Base-by-base conservation (phyloP, 2,888 invertebrate species). In the Campoletis raptor region DNA sequence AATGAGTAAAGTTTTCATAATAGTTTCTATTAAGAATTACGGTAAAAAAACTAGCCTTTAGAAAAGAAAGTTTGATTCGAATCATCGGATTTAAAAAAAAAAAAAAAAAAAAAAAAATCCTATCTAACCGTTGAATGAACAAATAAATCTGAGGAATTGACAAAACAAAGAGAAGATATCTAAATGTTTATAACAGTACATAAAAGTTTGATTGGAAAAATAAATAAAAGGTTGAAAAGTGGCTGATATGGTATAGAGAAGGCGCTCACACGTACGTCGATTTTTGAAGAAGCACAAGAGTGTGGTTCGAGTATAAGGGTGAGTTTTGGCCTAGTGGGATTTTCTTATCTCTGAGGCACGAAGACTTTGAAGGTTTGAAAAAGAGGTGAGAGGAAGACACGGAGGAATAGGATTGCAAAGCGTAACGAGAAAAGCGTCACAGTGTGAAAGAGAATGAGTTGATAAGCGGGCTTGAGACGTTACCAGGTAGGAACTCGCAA, bases 381-480 rank as follows among this genome's bases (percentile, higher is more conserved):
- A 45, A 9, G 48, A 36, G 36, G 66, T 37, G 52, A 40, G 81
- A 64, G 81, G 73, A 52, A 48, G 9, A 81, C 40, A 66, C 52
- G 40, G 21, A 72, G 72, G 73, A 66, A 73, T 73, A 21, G 64
- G 81, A 81, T 73, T 81, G 66, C 52, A 36, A 54, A 52, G 73
- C 40, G 72, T 72, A 73, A 73, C 81, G 48, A 81, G 81, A 73
- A 73, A 81, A 73, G 73, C 52, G 66, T 15, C 42, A 64, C 30
- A 30, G 30, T 45, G 70, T 24, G 54, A 81, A 69, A 40, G 80
- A 45, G 66, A 73, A 61, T 36, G 81, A 81, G 64, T 73, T 73
- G 81, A 81, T 81, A 81, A 81, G 81, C 73, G 73, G 45, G 66
- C 52, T 48, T 73, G 73, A 81, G 73, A 81, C 66, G 81, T 73